A percentile compares a stretch with the other conserved stretches of the same genome.
Evolutionary conservation across 2,113 vertebrate genomes (phyloP).

Genomic region (Bubo blakistoni): DNA sequence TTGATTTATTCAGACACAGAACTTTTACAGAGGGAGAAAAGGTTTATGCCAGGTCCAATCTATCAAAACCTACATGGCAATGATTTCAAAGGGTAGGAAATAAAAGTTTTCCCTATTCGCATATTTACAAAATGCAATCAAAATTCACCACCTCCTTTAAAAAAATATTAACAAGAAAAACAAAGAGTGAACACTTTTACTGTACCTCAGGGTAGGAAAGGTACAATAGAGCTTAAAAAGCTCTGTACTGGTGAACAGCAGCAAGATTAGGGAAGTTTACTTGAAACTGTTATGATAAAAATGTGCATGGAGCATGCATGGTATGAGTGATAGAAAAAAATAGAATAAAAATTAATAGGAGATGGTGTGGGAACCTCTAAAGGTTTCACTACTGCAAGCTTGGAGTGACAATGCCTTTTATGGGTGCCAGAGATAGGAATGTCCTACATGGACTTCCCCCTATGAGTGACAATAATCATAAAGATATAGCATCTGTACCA

Average conservation of each 20-base stretch:
- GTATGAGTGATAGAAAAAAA: neutral
- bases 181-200: neutral
- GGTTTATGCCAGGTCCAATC: neutral
- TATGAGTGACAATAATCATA: slow-evolving; percentile 3
- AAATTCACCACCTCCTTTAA: neutral
- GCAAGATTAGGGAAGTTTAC: slow-evolving; percentile 14
- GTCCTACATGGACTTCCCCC: neutral
- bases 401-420: slow-evolving; percentile 8
- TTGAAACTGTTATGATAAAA: slow-evolving; percentile 14
- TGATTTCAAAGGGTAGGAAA: neutral
- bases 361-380: neutral
- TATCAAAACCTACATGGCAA: neutral
- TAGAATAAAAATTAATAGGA: neutral
- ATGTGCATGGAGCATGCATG: neutral
- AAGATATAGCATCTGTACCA: neutral
- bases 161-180: neutral
- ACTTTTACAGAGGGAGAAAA: neutral
- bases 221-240: neutral
- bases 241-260: neutral
- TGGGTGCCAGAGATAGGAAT: neutral
- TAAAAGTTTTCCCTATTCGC: neutral
- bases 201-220: neutral
- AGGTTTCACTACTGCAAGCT: neutral
- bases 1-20: slow-evolving; percentile 32
- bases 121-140: neutral